phyloP scores from a whole-genome alignment of 1,140 invertebrate genomes.

The Tetramorium alpestre region DNA sequence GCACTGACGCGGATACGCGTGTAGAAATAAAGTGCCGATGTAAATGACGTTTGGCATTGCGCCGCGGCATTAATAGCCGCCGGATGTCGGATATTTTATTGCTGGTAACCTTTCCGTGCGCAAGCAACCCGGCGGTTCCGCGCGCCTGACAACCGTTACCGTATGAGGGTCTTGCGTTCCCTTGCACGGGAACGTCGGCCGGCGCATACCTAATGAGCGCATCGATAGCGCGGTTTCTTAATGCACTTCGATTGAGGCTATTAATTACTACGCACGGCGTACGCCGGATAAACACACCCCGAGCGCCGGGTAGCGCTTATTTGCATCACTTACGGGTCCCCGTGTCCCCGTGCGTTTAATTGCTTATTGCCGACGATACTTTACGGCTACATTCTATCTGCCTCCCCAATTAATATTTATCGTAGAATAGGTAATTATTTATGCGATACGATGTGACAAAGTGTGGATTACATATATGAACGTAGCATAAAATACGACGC shows the following conservation, averaged over 20 bases:
- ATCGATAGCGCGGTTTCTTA: slow-evolving; percentile 70
- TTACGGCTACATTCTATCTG: slow-evolving; percentile 19
- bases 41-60: slow-evolving; percentile 71
- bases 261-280: slow-evolving; percentile 73
- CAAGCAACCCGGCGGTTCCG: slow-evolving; percentile 62
- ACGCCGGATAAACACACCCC: slow-evolving; percentile 58
- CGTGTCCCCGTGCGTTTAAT: slow-evolving; percentile 49
- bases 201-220: slow-evolving; percentile 72
- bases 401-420: slow-evolving; percentile 25
- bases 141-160: slow-evolving; percentile 66
- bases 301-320: slow-evolving; percentile 46
- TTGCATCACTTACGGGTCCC: slow-evolving; percentile 48
- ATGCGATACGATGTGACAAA: neutral
- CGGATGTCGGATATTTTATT: slow-evolving; percentile 72
- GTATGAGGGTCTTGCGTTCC: slow-evolving; percentile 68
- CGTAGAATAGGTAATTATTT: neutral
- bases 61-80: slow-evolving; percentile 71
- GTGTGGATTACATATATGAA: neutral
- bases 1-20: slow-evolving; percentile 64
- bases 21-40: slow-evolving; percentile 72
- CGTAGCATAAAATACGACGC: neutral
- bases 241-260: slow-evolving; percentile 72
- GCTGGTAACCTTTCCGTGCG: slow-evolving; percentile 73
- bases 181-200: slow-evolving; percentile 68
- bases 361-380: slow-evolving; percentile 27